Base-by-base conservation (phyloP, 2,113 vertebrate species). In the Seriola quinqueradiata region DNA sequence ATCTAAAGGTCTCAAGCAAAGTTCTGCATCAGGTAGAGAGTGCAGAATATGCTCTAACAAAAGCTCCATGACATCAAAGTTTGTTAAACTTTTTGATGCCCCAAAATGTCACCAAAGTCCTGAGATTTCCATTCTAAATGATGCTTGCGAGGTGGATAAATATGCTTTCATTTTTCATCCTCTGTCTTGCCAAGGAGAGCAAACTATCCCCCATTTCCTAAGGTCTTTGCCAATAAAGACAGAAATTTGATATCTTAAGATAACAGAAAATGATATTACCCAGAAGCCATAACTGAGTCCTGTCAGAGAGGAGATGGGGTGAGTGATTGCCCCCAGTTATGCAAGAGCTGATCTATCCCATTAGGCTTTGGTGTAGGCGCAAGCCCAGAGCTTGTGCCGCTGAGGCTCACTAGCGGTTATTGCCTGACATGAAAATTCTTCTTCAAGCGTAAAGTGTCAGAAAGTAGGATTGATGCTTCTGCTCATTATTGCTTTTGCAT, bases 191-290 rank as follows among this genome's bases (percentile, higher is more conserved):
- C 32, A 80, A 82, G 77, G 77, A 34, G 44, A 80, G 80, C 90
- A 80, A 90, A 87, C 75, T 77, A 77, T 71, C 75, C 82, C 80
- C 87, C 87, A 84, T 95, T 94, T 92, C 86, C 88, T 78, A 88
- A 89, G 88, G 92, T 92, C 92, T 92, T 91, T 91, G 90, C 93
- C 94, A 95, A 95, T 94, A 96, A 94, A 93, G 88, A 90, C 80
- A 90, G 92, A 93, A 93, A 95, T 94, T 89, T 95, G 94, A 95
- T 94, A 94, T 93, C 92, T 93, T 92, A 94, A 94, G 95, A 95
- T 95, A 95, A 95, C 94, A 89, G 92, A 90, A 95, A 95, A 94
- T 95, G 87, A 94, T 95, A 95, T 95, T 94, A 95, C 88, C 91
- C 91, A 93, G 90, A 90, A 90, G 89, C 93, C 93, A 94, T 94